A percentile compares a stretch with the other conserved stretches of the same genome.
Conservation (phyloP, 1,140 invertebrate genomes). For the Drosophila neocordata region DNA sequence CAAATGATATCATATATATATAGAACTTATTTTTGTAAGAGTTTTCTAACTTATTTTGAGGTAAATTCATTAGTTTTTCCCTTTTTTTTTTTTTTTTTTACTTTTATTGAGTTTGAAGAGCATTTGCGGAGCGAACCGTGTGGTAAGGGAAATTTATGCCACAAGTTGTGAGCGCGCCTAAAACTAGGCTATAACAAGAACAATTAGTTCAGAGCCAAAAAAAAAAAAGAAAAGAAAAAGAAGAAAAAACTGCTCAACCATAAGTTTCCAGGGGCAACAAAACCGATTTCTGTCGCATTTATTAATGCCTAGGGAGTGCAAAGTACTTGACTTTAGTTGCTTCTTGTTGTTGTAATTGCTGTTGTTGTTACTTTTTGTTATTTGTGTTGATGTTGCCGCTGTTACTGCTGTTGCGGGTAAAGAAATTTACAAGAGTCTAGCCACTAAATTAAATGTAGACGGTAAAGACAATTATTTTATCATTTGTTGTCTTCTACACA, state of each 20-base stretch:
- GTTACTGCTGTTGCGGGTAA: conserved; percentile 1
- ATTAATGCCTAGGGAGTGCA: conserved; percentile 52
- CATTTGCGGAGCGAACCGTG: background rate
- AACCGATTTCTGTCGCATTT: conserved; percentile 40
- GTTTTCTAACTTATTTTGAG: too few species aligned
- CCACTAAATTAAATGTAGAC: conserved; percentile 53
- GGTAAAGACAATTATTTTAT: conserved; percentile 49
- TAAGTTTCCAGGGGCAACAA: conserved; percentile 53
- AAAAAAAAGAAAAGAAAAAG: conserved; percentile 15
- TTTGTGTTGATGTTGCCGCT: conserved; percentile 1
- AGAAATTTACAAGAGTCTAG: conserved; percentile 14
- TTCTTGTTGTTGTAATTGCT: background rate
- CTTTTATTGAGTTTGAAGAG: background rate
- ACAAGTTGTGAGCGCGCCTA: conserved; percentile 51
- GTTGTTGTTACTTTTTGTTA: conserved; percentile 2
- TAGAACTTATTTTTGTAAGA: too few species aligned
- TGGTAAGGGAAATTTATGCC: conserved; percentile 3
- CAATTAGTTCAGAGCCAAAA: conserved; percentile 42
- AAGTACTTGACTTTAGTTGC: conserved; percentile 14
- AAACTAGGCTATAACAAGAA: conserved; percentile 63
- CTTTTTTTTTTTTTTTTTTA: background rate
- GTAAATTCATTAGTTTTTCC: too few species aligned
- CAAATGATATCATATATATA: too few species aligned
- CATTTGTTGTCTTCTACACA: conserved; percentile 47
- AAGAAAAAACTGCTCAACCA: conserved; percentile 36